Conservation (phyloP, 2,113 vertebrate species). For the Lynx canadensis region DNA sequence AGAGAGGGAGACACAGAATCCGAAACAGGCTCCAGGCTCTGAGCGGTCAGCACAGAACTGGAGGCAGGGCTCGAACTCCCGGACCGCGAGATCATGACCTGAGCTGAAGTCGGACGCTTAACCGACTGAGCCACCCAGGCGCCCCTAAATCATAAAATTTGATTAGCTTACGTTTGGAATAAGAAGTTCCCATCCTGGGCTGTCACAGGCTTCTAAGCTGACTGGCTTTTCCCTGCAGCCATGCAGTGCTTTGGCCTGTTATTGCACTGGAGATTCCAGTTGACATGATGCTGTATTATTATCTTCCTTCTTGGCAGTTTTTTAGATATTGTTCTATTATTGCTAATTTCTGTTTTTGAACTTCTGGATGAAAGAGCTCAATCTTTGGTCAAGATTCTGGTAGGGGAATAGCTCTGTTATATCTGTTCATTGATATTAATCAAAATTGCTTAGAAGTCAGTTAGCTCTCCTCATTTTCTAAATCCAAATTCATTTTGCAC, state of each 20-base stretch:
- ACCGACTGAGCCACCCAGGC: too few species aligned
- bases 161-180: background rate
- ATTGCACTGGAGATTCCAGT: background rate
- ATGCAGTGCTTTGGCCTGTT: background rate
- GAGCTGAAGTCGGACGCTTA: too few species aligned
- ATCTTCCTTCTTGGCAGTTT: background rate
- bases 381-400: background rate
- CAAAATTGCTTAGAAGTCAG: slow-evolving; percentile 2
- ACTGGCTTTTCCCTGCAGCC: background rate
- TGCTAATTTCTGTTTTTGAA: slow-evolving; percentile 36
- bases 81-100: too few species aligned
- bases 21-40: too few species aligned
- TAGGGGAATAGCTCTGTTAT: background rate
- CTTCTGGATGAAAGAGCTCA: background rate
- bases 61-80: too few species aligned
- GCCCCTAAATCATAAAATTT: background rate
- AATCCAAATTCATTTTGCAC: background rate
- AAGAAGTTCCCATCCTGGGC: background rate
- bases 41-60: too few species aligned
- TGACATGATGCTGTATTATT: background rate
- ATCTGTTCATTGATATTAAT: background rate
- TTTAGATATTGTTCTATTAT: background rate
- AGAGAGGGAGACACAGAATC: too few species aligned
- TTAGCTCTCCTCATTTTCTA: slow-evolving; percentile 1
- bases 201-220: background rate